These are phyloP conservation scores for Chaetodon trifascialis DNA, from an alignment of 2,113 vertebrate genomes.

Conservation along the genomic window DNA sequence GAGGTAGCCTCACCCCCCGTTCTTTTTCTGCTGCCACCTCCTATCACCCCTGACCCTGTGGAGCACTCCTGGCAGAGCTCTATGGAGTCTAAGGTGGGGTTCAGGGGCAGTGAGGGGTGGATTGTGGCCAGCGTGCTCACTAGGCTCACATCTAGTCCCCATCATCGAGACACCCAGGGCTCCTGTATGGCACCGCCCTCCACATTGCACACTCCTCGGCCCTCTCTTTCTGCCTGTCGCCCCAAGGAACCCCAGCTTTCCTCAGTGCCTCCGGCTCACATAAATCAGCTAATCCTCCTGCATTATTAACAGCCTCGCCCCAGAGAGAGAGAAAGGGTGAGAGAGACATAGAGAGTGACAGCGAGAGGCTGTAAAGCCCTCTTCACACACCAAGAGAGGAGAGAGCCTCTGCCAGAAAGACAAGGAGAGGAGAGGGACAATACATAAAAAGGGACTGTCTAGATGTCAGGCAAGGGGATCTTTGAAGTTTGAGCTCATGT, in stretches of 20 bases:
- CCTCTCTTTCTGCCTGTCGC: constrained; percentile 60
- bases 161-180: constrained; percentile 64
- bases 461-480: constrained; percentile 46
- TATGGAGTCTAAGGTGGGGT: constrained; percentile 28
- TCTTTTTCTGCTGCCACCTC: constrained; percentile 48
- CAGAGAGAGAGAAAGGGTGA: constrained; percentile 54
- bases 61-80: constrained; percentile 57
- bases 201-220: constrained; percentile 47
- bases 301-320: constrained; percentile 79
- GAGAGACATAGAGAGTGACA: constrained; percentile 69
- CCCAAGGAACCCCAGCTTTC: constrained; percentile 71
- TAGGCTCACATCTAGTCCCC: constrained; percentile 65
- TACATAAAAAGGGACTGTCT: constrained; percentile 50
- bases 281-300: constrained; percentile 81
- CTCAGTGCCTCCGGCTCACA: constrained; percentile 70
- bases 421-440: constrained; percentile 44
- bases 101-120: constrained; percentile 28
- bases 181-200: constrained; percentile 58
- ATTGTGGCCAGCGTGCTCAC: constrained; percentile 52
- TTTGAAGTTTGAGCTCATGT: constrained; percentile 58
- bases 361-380: constrained; percentile 52
- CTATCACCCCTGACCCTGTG: constrained; percentile 53
- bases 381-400: constrained; percentile 49
- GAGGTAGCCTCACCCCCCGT: neutral
- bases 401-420: constrained; percentile 53